Evolutionary conservation across 2,888 invertebrate genomes (phyloP).

Genomic region (Melanchra persicariae): DNA sequence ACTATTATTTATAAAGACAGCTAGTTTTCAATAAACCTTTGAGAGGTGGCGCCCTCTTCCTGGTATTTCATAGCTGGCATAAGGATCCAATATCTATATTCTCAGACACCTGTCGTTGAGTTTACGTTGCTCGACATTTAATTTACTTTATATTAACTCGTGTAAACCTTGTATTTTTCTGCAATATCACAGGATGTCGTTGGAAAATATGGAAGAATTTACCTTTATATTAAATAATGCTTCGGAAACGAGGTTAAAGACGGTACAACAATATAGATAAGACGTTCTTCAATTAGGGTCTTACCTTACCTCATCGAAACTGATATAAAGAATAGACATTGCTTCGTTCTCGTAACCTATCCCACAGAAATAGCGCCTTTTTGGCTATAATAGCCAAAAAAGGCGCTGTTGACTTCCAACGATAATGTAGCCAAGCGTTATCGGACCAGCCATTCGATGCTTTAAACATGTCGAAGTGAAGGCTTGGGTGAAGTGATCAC

Average conservation of each 20-base stretch:
- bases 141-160: conserved; percentile 57
- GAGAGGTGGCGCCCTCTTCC: conserved; percentile 6
- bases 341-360: too few relatives aligned
- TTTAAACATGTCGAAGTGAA: too few relatives aligned
- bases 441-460: too few relatives aligned
- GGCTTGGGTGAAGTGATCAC: too few relatives aligned
- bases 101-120: conserved; percentile 53
- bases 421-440: too few relatives aligned
- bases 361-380: too few relatives aligned
- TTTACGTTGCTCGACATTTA: conserved; percentile 49
- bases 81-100: conserved; percentile 52
- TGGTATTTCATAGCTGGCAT: conserved; percentile 8
- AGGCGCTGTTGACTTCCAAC: too few relatives aligned
- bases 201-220: neutral
- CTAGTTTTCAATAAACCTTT: conserved; percentile 35
- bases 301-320: neutral
- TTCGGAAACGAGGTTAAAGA: neutral
- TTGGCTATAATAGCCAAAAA: too few relatives aligned
- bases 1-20: neutral
- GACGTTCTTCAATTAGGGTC: neutral
- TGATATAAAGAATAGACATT: too few relatives aligned
- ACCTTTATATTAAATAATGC: conserved; percentile 5
- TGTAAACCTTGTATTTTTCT: conserved; percentile 26
- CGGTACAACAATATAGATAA: neutral
- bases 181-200: conserved; percentile 1